Percentiles rank a stretch among this genome's conserved stretches.
Conservation (phyloP, 2,113 vertebrate genomes). For the Actinemys pallida region DNA sequence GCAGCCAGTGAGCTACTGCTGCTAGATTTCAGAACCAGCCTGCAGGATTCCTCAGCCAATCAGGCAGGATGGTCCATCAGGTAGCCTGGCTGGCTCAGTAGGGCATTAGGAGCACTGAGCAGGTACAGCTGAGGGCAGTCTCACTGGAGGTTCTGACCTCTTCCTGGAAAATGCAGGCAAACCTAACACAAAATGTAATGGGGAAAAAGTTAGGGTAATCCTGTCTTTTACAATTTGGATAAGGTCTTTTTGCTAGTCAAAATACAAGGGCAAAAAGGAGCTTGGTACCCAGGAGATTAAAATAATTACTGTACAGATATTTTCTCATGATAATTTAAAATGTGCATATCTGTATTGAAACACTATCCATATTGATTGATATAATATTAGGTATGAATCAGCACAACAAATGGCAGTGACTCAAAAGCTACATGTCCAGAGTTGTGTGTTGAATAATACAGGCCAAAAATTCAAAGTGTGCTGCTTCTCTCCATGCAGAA, state of each 20-base stretch:
- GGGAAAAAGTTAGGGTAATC: conserved; percentile 9
- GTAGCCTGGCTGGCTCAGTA: background rate
- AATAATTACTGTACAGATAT: background rate
- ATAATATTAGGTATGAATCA: background rate
- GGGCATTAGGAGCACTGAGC: background rate
- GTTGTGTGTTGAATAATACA: background rate
- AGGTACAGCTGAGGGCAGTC: background rate
- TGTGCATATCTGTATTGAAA: background rate
- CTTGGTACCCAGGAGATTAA: background rate
- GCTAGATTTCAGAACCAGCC: background rate
- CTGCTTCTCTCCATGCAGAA: background rate
- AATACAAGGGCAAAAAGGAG: background rate
- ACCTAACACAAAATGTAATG: conserved; percentile 3
- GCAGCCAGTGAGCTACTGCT: background rate
- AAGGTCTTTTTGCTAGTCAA: background rate
- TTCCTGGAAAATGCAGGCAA: background rate
- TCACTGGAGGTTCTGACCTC: background rate
- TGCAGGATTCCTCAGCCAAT: background rate
- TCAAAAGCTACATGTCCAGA: background rate
- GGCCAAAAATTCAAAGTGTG: fast-evolving
- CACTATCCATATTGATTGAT: background rate
- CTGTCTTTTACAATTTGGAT: background rate
- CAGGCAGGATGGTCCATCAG: background rate
- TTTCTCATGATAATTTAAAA: fast-evolving
- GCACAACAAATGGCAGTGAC: background rate